These are phyloP conservation scores for Melolontha melolontha DNA, from an alignment of 2,888 invertebrate genomes.

Conservation along the genomic window DNA sequence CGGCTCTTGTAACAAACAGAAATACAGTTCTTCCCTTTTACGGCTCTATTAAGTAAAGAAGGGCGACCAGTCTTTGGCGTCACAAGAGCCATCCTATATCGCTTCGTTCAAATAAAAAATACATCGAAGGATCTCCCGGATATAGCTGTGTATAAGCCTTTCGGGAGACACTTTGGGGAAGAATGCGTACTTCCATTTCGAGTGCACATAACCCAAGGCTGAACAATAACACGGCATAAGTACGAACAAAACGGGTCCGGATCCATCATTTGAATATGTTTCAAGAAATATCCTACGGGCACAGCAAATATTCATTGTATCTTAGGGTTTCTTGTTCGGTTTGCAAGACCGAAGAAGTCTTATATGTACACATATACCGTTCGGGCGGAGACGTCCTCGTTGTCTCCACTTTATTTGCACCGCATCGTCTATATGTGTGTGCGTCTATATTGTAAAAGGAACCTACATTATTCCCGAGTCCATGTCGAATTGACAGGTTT, in stretches of 20 bases:
- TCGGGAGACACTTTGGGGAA: constrained; percentile 44
- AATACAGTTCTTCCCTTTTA: constrained; percentile 6
- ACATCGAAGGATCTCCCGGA: constrained; percentile 24
- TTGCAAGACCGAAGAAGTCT: constrained; percentile 19
- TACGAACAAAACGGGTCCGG: constrained; percentile 46
- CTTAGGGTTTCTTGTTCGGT: constrained; percentile 25
- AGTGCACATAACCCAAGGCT: constrained; percentile 50
- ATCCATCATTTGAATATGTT: constrained; percentile 48
- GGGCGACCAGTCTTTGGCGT: background rate
- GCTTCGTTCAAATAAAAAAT: constrained; percentile 38
- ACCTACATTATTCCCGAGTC: constrained; percentile 8
- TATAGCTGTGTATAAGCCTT: constrained; percentile 24
- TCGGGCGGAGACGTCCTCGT: constrained; percentile 5
- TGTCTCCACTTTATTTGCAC: constrained; percentile 16
- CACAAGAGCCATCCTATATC: constrained; percentile 7
- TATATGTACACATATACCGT: constrained; percentile 4
- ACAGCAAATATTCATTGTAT: constrained; percentile 45
- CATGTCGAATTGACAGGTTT: constrained; percentile 5
- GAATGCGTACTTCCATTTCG: constrained; percentile 43
- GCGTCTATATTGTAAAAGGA: constrained; percentile 13
- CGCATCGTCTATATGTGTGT: background rate
- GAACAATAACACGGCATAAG: constrained; percentile 48
- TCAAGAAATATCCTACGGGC: constrained; percentile 42
- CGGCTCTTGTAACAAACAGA: background rate
- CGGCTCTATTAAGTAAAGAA: constrained; percentile 16